Evolutionary conservation across 2,888 invertebrate genomes (phyloP).

Genomic region (Drosophila tanythrix): DNA sequence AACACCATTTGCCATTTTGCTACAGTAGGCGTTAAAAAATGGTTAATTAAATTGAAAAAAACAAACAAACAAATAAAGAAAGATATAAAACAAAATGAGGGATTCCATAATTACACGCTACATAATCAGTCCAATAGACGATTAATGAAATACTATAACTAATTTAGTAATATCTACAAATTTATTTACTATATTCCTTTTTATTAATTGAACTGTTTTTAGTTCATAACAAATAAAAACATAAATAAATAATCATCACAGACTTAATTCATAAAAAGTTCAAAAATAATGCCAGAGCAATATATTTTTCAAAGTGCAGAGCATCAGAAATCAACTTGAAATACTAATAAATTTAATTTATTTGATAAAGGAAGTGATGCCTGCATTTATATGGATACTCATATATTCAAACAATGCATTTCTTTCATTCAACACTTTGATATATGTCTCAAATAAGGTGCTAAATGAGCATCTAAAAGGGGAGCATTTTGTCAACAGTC

Average conservation of each 20-base stretch:
- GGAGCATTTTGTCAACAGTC: conserved; percentile 31
- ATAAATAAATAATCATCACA: too few species aligned
- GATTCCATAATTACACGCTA: not conserved
- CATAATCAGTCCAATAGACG: not conserved
- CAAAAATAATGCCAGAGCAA: not conserved
- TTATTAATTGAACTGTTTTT: not conserved
- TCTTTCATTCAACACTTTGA: conserved; percentile 25
- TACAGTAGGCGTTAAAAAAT: conserved; percentile 1
- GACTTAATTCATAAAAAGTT: too few species aligned
- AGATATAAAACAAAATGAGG: not conserved
- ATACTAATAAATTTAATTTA: not conserved
- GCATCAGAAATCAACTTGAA: not conserved
- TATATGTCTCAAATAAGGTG: conserved; percentile 32
- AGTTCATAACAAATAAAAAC: not conserved
- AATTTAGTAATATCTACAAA: not conserved
- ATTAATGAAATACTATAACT: not conserved
- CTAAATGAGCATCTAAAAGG: conserved; percentile 44
- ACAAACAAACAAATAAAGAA: not conserved
- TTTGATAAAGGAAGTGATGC: not conserved
- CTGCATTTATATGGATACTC: not conserved
- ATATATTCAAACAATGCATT: conserved; percentile 11
- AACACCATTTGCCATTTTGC: conserved; percentile 15
- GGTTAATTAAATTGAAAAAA: conserved; percentile 4
- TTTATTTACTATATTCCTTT: not conserved
- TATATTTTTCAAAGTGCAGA: not conserved